Base-by-base conservation (phyloP, 2,797 vertebrate genomes). In the Anableps anableps region DNA sequence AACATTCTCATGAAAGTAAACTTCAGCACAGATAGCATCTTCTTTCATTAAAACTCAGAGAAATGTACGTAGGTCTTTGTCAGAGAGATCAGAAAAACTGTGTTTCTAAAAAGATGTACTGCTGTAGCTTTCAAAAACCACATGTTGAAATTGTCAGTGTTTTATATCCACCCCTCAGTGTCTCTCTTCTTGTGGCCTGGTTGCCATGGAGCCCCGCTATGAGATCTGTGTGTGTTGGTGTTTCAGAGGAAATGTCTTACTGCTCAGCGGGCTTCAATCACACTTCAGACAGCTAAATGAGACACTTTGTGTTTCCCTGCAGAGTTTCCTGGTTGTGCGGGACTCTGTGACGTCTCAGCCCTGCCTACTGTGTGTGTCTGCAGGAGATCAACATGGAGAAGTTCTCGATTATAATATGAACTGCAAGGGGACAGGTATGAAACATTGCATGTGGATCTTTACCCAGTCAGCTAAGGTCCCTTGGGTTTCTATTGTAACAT, bases 271-370 rank as follows among this genome's bases (percentile, higher is more conserved):
- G 82, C 75, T 84, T 77, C 62, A 6, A 38, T 76, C 31, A 48
- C 23, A 1, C 45, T 26, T 72, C 41, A 64, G 2, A 14, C 50
- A 51, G 45, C 77, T 74, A 91, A 79, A 83, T 88, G 87, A 91
- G 68, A 91, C 88, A 88, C 62, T 43, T 66, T 70, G 73, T 86
- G 13, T 83, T 70, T 90, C 84, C 81, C 74, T 79, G 26, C 87
- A 96, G 96, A 96, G 95, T 83, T 96, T 96, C 93, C 93, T 96
- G 87, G 86, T 96, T 71, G 88, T 96, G 74, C 77, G 83, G 9
- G 94, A 95, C 79, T 76, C 84, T 62, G 75, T 14, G 26, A 85
- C 89, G 1, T 90, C 91, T 73, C 80, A 88, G 84, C 91, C 95
- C 60, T 80, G 85, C 47, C 84, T 95, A 73, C 89, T 96, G 79